A percentile compares a stretch with the other conserved stretches of the same genome.
These are phyloP conservation scores for Bubalus kerabau DNA, from an alignment of 2,113 vertebrate species.

Conservation along the genomic window DNA sequence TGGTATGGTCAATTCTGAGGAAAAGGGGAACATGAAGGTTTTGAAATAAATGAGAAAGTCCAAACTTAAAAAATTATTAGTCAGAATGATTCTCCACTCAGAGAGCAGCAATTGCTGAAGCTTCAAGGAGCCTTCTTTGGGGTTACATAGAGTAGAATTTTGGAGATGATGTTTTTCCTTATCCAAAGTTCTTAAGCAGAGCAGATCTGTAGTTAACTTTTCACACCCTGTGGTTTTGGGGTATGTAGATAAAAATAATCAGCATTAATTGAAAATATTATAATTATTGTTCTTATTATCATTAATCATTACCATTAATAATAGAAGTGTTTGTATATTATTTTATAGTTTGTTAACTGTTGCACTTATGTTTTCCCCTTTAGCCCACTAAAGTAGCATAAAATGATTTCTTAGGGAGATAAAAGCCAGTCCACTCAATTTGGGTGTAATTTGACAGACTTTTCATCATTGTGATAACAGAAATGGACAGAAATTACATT, in stretches of 20 bases:
- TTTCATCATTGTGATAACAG: neutral
- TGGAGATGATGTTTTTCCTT: neutral
- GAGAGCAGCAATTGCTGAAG: neutral
- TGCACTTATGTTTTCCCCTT: neutral
- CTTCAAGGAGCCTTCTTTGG: neutral
- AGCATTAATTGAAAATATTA: neutral
- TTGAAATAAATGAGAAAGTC: slow-evolving; percentile 6
- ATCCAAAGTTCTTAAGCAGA: neutral
- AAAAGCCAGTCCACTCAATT: neutral
- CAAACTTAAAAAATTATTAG: neutral
- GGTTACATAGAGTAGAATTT: neutral
- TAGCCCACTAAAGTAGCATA: neutral
- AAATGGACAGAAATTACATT: slow-evolving; percentile 4
- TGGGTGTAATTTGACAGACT: neutral
- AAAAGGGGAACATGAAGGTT: neutral
- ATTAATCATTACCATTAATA: neutral
- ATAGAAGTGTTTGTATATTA: neutral
- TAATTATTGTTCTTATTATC: neutral
- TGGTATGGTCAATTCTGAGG: neutral
- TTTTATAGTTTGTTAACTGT: neutral
- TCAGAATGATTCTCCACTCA: neutral
- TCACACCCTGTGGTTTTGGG: neutral
- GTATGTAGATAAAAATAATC: neutral
- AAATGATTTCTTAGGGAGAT: neutral
- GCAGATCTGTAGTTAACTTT: neutral